phyloP scores from a whole-genome alignment of 2,888 invertebrate species.

The Xestia xanthographa region DNA sequence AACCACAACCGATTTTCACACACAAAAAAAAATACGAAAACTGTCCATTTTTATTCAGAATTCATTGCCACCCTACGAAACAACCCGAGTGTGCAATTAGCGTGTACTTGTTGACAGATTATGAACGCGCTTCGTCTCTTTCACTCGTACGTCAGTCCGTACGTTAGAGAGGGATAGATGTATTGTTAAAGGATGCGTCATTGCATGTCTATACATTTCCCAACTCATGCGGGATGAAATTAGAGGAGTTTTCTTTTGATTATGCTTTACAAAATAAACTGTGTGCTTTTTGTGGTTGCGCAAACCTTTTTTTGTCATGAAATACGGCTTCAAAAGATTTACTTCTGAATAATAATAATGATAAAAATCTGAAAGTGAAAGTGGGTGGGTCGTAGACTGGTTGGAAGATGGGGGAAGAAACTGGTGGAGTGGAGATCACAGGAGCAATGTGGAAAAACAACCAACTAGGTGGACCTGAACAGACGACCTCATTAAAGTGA shows the following conservation, averaged over 20 bases:
- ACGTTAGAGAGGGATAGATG: slow-evolving; percentile 64
- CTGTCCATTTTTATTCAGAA: background rate
- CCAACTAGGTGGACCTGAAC: background rate
- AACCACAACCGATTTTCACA: accelerated
- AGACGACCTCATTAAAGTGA: background rate
- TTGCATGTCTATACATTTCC: slow-evolving; percentile 65
- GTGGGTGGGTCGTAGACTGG: background rate
- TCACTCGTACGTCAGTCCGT: slow-evolving; percentile 48
- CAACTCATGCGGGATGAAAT: slow-evolving; percentile 55
- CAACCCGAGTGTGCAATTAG: slow-evolving; percentile 82
- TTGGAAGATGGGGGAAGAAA: background rate
- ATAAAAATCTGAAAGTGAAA: background rate
- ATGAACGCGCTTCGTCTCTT: slow-evolving; percentile 68
- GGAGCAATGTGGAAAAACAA: background rate
- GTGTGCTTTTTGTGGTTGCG: background rate
- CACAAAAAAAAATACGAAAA: too few relatives aligned
- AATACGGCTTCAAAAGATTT: background rate
- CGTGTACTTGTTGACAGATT: slow-evolving; percentile 83
- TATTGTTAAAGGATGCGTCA: slow-evolving; percentile 72
- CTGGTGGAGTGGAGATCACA: background rate
- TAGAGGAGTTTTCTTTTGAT: slow-evolving; percentile 55
- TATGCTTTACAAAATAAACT: slow-evolving; percentile 44
- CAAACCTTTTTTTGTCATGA: background rate
- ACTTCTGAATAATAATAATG: background rate
- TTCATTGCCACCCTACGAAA: slow-evolving; percentile 59